phyloP scores from a whole-genome alignment of 2,888 invertebrate species.

The Drosophila anomalata region DNA sequence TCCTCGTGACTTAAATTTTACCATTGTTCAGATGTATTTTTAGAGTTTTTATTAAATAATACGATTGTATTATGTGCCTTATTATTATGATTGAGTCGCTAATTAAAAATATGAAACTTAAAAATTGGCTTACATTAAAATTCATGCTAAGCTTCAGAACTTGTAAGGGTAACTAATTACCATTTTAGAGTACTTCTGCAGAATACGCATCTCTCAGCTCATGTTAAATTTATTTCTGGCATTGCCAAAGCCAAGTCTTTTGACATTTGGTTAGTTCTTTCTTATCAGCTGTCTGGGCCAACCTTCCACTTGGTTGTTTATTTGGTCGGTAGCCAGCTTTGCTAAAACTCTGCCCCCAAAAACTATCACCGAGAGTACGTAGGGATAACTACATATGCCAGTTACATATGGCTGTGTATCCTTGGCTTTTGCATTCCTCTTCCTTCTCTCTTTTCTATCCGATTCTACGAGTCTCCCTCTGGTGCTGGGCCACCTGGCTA shows the following conservation, averaged over 20 bases:
- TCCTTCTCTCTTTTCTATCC: slow-evolving; percentile 4
- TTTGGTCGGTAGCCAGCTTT: slow-evolving; percentile 15
- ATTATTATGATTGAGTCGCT: no score
- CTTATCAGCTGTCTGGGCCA: slow-evolving; percentile 28
- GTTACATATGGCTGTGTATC: slow-evolving; percentile 34
- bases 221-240: slow-evolving; percentile 34
- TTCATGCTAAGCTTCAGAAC: background rate
- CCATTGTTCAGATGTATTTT: slow-evolving; percentile 3
- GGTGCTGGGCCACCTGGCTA: slow-evolving; percentile 12
- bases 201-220: slow-evolving; percentile 13
- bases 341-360: slow-evolving; percentile 3
- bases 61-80: no score
- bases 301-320: slow-evolving; percentile 30
- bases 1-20: slow-evolving; percentile 8
- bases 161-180: background rate
- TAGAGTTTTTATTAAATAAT: background rate
- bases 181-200: background rate
- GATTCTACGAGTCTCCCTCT: background rate
- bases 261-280: slow-evolving; percentile 35
- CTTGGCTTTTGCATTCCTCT: slow-evolving; percentile 25
- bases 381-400: slow-evolving; percentile 31
- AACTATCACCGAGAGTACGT: slow-evolving; percentile 3
- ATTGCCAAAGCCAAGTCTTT: slow-evolving; percentile 31
- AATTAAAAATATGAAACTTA: background rate
- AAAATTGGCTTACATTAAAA: background rate